These are phyloP conservation scores for Spodoptera picta DNA, from an alignment of 2,888 invertebrate genomes.

Conservation along the genomic window DNA sequence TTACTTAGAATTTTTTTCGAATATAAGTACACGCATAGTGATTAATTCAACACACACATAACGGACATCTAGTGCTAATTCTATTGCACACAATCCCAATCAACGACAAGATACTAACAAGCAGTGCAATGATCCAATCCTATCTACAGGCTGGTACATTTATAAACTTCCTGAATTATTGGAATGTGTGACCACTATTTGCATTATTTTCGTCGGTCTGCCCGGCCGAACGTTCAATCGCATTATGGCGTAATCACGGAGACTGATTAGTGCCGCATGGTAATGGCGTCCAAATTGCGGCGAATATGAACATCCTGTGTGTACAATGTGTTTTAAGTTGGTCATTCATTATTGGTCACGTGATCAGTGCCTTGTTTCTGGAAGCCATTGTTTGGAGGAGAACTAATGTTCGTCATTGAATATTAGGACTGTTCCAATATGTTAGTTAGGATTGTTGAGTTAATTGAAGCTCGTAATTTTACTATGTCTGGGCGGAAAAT, in stretches of 20 bases:
- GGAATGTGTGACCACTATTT: conserved; percentile 61
- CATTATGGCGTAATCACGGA: conserved; percentile 81
- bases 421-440: no score
- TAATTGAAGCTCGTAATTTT: no score
- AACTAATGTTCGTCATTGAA: no score
- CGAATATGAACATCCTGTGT: conserved; percentile 45
- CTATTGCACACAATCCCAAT: conserved; percentile 13
- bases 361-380: no score
- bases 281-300: conserved; percentile 68
- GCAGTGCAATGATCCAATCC: conserved; percentile 3
- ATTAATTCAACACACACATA: no score
- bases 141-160: conserved; percentile 24
- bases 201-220: conserved; percentile 72
- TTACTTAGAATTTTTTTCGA: no score
- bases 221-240: conserved; percentile 65
- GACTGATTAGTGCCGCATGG: conserved; percentile 78
- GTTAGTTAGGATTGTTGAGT: no score
- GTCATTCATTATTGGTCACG: conserved; percentile 13
- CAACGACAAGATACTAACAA: conserved; percentile 2
- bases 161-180: conserved; percentile 37
- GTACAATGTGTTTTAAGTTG: conserved; percentile 28
- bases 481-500: no score
- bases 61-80: no score
- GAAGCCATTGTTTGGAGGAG: not conserved
- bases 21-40: no score